Percentiles rank a stretch among this genome's conserved stretches.
These are phyloP conservation scores for Crypturellus undulatus DNA, from an alignment of 2,113 vertebrate species.

Conservation along the genomic window DNA sequence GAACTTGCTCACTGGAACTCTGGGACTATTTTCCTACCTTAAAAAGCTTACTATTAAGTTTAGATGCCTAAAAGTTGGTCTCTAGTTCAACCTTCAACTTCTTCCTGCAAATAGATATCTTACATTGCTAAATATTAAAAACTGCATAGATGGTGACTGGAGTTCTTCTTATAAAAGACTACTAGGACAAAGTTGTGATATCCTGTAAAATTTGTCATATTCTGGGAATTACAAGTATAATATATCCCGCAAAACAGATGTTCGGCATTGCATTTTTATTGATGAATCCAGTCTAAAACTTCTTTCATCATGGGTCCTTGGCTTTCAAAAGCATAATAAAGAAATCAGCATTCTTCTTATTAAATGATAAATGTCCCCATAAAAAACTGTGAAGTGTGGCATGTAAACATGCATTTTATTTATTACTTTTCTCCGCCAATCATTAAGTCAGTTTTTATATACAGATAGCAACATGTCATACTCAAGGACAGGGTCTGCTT, in stretches of 20 bases:
- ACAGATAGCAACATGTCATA: neutral
- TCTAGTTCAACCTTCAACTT: neutral
- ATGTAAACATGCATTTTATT: neutral
- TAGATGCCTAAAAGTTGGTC: neutral
- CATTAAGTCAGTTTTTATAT: neutral
- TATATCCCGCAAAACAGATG: neutral
- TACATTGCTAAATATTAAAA: neutral
- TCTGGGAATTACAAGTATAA: neutral
- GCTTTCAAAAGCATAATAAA: neutral
- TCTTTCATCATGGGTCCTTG: neutral
- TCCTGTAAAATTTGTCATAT: neutral
- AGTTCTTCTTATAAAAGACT: neutral
- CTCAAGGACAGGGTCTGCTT: neutral
- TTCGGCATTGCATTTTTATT: neutral
- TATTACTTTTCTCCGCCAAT: neutral
- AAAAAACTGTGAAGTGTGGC: neutral
- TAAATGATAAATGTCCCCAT: neutral
- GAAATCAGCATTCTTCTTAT: neutral
- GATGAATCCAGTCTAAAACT: neutral
- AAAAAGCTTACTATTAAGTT: neutral
- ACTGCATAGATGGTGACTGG: accelerated
- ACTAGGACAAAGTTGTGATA: neutral
- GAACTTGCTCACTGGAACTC: neutral
- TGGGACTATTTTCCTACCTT: neutral
- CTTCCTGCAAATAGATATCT: neutral